Base-by-base conservation (phyloP, 2,113 vertebrate species). In the Peucedramus taeniatus region DNA sequence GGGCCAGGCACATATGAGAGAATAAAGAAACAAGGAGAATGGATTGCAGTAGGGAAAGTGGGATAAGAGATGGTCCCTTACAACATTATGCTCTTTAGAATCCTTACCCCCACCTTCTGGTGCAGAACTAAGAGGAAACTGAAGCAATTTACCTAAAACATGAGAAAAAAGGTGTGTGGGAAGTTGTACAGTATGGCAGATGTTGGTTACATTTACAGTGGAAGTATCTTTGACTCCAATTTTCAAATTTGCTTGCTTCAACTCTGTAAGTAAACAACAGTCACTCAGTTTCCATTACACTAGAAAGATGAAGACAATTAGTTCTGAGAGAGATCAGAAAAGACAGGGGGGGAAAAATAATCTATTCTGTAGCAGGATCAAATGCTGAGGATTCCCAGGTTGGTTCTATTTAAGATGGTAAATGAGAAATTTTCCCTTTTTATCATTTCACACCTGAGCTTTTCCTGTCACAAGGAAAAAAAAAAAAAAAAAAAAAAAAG, bases 341-440 rank as follows among this genome's bases (percentile, higher is more conserved):
- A 87, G 10, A 71, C 49, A 66, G 21, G 7, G 1, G 0, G 0
- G 3, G 5, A 23, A 27, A 15, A 27, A 28, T 3, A 33, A 45
- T 69, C 47, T 69, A 8, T 71, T 80, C 59, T 84, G 10, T 65
- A 81, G 39, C 33, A 72, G 21, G 17, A 66, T 19, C 20, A 79
- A 91, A 87, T 61, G 23, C 28, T 0, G 6, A 87, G n/a, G 53
- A 77, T 65, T 89, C 50, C 33, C 35, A 47, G 11, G 8, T 5
- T 92, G 7, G 7, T 87, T 85, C 65, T 70, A 23, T 75, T 84
- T 81, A 84, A 37, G 33, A 78, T 19, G 9, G 26, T 37, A 63
- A 78, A 89, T 51, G 8, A 87, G 56, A 74, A 47, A 9, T 42
- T 63, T 51, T 57, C 6, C 1, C 4, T 87, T 68, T 72, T 75